phyloP scores from a whole-genome alignment of 2,888 invertebrate species.

The Oligia strigilis region DNA sequence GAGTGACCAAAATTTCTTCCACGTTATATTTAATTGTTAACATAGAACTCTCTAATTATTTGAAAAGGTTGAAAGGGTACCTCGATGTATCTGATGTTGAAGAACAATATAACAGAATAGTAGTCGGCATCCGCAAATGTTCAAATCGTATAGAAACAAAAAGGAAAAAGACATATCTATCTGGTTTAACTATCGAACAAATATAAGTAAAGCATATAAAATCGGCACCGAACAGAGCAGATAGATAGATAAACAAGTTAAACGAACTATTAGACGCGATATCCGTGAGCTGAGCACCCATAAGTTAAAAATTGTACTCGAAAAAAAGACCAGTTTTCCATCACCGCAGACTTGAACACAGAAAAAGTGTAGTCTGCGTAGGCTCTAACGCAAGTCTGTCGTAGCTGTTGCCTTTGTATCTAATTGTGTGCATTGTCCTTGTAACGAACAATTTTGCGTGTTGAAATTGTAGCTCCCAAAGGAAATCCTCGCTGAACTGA shows the following conservation, averaged over 20 bases:
- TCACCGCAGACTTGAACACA: not conserved
- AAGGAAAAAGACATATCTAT: not conserved
- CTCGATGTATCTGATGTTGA: not conserved
- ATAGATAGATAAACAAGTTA: not conserved
- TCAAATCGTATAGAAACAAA: not conserved
- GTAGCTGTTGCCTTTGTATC: slow-evolving; percentile 4
- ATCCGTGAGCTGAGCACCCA: not conserved
- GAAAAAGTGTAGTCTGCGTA: not conserved
- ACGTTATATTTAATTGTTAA: not conserved
- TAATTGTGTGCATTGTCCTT: slow-evolving; percentile 23
- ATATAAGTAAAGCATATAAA: not conserved
- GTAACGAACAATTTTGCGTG: slow-evolving; percentile 31
- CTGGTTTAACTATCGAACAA: not conserved
- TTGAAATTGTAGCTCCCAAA: slow-evolving; percentile 59
- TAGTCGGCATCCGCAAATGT: not conserved
- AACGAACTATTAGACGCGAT: not conserved
- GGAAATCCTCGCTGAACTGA: slow-evolving; percentile 68
- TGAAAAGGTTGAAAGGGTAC: not conserved
- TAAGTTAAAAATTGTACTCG: not conserved
- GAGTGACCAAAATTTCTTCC: too few species aligned
- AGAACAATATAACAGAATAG: not conserved
- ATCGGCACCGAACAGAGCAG: not conserved
- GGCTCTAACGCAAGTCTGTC: not conserved
- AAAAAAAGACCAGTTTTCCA: not conserved
- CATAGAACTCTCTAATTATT: not conserved